These are phyloP conservation scores for Austrolebias charrua DNA, from an alignment of 2,797 vertebrate genomes.

Conservation along the genomic window DNA sequence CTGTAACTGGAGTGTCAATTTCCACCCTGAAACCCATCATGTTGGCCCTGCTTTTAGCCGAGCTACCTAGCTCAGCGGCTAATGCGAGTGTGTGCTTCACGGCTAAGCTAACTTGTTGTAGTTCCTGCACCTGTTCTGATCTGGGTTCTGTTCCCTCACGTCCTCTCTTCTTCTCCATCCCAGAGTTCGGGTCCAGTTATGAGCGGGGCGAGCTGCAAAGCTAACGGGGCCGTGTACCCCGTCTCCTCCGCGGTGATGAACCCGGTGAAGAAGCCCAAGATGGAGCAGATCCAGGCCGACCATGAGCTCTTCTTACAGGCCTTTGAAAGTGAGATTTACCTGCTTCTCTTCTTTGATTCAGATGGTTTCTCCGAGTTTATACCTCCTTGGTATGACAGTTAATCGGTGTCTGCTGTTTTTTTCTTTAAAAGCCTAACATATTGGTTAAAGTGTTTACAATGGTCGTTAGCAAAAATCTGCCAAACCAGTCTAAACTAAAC, in stretches of 20 bases:
- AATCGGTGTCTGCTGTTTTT: slow-evolving; percentile 1
- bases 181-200: slow-evolving; percentile 83
- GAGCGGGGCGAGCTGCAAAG: slow-evolving; percentile 80
- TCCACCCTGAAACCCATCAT: slow-evolving; percentile 6
- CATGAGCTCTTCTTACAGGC: slow-evolving; percentile 98
- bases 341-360: background rate
- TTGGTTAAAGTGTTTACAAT: background rate
- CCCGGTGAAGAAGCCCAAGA: slow-evolving; percentile 94
- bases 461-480: too few relatives aligned
- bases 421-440: background rate
- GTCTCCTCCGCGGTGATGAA: slow-evolving; percentile 84
- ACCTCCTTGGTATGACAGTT: accelerated
- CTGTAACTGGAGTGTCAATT: background rate
- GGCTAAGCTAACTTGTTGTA: slow-evolving; percentile 62
- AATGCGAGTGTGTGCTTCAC: slow-evolving; percentile 46
- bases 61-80: slow-evolving; percentile 56
- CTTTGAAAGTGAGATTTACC: slow-evolving; percentile 92
- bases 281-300: slow-evolving; percentile 97
- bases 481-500: background rate
- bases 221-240: slow-evolving; percentile 83
- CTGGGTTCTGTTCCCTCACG: background rate
- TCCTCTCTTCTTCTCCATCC: slow-evolving; percentile 72
- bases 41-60: slow-evolving; percentile 60
- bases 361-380: background rate
- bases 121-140: slow-evolving; percentile 23